Evolutionary conservation across 92 coral and sea anemone species (phyloP).

Genomic region (Diadumene lineata): DNA sequence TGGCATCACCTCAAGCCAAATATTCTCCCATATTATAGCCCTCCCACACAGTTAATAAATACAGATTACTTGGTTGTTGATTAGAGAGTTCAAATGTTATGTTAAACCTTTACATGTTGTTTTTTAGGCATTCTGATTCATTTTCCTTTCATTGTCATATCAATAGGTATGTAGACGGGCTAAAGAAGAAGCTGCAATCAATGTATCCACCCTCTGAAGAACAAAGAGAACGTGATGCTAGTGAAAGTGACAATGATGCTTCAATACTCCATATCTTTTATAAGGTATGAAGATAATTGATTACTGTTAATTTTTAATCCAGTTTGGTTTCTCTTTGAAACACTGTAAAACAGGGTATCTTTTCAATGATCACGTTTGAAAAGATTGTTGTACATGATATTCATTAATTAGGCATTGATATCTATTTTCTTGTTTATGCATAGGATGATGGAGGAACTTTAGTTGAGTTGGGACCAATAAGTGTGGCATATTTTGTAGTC

Average conservation of each 20-base stretch:
- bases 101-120: neutral
- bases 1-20: too few relatives aligned
- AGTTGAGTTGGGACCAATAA: conserved; percentile 86
- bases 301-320: too few relatives aligned
- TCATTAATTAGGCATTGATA: neutral
- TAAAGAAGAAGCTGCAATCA: conserved; percentile 58
- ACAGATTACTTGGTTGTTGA: too few relatives aligned
- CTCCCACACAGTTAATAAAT: too few relatives aligned
- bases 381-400: too few relatives aligned
- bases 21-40: too few relatives aligned
- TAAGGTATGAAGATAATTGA: conserved; percentile 70
- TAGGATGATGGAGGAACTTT: conserved; percentile 80
- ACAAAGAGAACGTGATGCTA: conserved; percentile 30
- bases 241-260: conserved; percentile 17
- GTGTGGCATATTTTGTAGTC: conserved; percentile 92
- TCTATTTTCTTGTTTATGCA: neutral
- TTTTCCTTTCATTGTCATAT: neutral
- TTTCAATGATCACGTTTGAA: too few relatives aligned
- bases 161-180: conserved; percentile 64
- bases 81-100: too few relatives aligned
- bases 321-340: neutral
- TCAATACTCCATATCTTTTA: conserved; percentile 81
- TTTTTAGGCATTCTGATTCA: neutral
- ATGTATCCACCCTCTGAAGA: conserved; percentile 52
- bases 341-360: too few relatives aligned